Conservation (phyloP, 2,113 vertebrate genomes). For the Seriola quinqueradiata region DNA sequence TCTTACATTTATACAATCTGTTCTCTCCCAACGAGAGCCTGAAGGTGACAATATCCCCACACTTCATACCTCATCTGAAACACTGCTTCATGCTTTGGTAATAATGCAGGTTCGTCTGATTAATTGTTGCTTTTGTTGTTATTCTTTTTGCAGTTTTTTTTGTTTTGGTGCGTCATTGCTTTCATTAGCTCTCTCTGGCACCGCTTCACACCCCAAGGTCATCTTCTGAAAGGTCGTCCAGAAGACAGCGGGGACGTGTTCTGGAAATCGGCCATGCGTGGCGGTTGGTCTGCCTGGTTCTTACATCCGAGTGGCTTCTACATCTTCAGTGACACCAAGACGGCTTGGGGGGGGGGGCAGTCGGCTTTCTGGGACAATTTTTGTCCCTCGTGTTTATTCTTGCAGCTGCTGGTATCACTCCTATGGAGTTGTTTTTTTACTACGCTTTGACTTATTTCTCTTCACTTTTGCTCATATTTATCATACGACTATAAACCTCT, state of each 20-base stretch:
- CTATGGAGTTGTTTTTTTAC: background rate
- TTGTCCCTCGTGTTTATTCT: background rate
- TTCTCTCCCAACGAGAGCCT: background rate
- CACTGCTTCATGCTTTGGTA: background rate
- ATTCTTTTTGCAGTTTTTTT: background rate
- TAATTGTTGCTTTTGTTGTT: background rate
- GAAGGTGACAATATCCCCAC: background rate
- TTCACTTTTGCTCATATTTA: background rate
- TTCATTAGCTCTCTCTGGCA: constrained; percentile 13
- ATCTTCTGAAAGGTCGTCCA: constrained; percentile 48
- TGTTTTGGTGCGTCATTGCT: background rate
- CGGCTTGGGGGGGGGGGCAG: background rate
- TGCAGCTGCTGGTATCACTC: background rate
- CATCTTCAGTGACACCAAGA: background rate
- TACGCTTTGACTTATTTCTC: background rate
- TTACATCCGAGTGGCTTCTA: background rate
- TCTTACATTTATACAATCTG: constrained; percentile 10
- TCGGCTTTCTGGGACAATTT: background rate
- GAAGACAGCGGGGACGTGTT: constrained; percentile 31
- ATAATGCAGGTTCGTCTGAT: background rate
- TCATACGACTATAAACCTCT: background rate
- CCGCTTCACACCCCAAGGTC: constrained; percentile 34
- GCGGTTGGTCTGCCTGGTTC: constrained; percentile 4
- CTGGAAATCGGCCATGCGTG: constrained; percentile 40
- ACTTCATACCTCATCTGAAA: background rate